phyloP scores from a whole-genome alignment of 2,888 invertebrate species.

The Drosophila acutilabella region DNA sequence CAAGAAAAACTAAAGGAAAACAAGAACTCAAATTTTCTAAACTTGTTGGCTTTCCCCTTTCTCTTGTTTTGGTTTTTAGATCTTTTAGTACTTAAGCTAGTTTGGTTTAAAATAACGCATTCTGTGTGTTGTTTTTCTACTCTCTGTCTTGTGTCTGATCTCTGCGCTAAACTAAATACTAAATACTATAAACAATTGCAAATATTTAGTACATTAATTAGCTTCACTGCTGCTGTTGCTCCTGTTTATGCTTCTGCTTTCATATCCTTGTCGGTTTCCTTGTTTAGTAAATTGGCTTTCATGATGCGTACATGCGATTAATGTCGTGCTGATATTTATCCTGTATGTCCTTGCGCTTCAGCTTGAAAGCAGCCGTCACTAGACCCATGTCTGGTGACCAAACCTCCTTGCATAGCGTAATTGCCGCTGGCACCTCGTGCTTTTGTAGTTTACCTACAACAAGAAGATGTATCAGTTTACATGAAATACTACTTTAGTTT shows the following conservation, averaged over 20 bases:
- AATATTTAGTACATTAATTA: slow-evolving; percentile 49
- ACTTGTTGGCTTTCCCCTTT: not conserved
- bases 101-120: slow-evolving; percentile 57
- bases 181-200: slow-evolving; percentile 30
- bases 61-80: slow-evolving; percentile 47
- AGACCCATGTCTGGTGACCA: slow-evolving; percentile 99
- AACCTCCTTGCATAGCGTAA: slow-evolving; percentile 94
- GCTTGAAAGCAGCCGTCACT: slow-evolving; percentile 98
- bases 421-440: slow-evolving; percentile 96
- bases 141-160: not conserved
- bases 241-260: slow-evolving; percentile 2
- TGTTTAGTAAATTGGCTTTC: slow-evolving; percentile 86
- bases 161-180: slow-evolving; percentile 47
- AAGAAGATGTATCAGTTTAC: not conserved
- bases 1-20: slow-evolving; percentile 24
- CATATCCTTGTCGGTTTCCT: slow-evolving; percentile 7
- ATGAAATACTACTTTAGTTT: too few relatives aligned
- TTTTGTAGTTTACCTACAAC: slow-evolving; percentile 93
- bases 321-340: slow-evolving; percentile 96
- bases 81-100: slow-evolving; percentile 66
- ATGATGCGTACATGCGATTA: slow-evolving; percentile 96
- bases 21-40: slow-evolving; percentile 11
- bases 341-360: slow-evolving; percentile 98
- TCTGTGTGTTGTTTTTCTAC: slow-evolving; percentile 11
- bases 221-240: slow-evolving; percentile 50